Conservation (phyloP, 2,888 invertebrate species). For the Pterobdella sp. region DNA sequence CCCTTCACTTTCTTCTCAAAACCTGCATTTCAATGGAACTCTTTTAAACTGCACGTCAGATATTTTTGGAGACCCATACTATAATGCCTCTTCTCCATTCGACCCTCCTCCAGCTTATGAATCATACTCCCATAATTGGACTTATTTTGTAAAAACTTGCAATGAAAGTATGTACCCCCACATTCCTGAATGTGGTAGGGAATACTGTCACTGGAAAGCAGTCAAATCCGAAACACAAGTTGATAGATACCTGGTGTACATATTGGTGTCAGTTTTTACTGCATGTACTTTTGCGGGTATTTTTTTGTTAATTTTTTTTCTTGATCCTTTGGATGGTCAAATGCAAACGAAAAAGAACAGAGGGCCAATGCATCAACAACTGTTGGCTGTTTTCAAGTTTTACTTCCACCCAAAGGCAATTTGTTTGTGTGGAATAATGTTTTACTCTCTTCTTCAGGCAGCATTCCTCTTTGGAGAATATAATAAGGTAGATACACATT, state of each 20-base stretch:
- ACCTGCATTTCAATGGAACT: slow-evolving; percentile 18
- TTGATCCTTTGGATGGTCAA: slow-evolving; percentile 42
- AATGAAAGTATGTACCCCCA: slow-evolving; percentile 1
- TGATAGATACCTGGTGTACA: slow-evolving; percentile 35
- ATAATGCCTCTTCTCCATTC: background rate
- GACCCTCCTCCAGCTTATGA: background rate
- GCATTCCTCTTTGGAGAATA: slow-evolving; percentile 47
- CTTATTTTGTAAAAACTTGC: background rate
- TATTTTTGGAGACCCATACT: background rate
- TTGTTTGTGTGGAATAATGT: slow-evolving; percentile 41
- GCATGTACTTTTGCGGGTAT: slow-evolving; percentile 41
- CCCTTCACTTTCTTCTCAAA: background rate
- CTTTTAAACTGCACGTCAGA: slow-evolving; percentile 10
- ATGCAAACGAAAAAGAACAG: slow-evolving; percentile 35
- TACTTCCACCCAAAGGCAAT: slow-evolving; percentile 41
- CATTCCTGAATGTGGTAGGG: slow-evolving; percentile 39
- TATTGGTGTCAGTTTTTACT: slow-evolving; percentile 43
- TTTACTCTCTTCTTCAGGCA: slow-evolving; percentile 44
- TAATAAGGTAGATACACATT: slow-evolving; percentile 42
- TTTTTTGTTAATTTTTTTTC: slow-evolving; percentile 39
- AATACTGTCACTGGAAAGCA: slow-evolving; percentile 39
- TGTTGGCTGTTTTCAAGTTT: slow-evolving; percentile 41
- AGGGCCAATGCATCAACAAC: slow-evolving; percentile 35
- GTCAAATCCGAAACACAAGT: slow-evolving; percentile 26
- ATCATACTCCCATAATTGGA: slow-evolving; percentile 5